Conservation (phyloP, 2,888 invertebrate genomes). For the Dione juno region DNA sequence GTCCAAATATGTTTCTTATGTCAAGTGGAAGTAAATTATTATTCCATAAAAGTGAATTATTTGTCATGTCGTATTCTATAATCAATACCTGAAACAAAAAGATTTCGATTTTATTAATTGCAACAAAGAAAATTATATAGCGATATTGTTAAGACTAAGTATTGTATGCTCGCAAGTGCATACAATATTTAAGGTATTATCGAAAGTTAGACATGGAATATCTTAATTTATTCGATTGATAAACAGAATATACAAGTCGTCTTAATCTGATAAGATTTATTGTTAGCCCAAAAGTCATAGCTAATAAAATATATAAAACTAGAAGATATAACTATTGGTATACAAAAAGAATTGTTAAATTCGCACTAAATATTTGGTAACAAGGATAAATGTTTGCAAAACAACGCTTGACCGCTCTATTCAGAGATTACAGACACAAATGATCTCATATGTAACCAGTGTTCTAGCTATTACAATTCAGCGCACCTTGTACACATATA, state of each 20-base stretch:
- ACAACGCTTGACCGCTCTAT: conserved; percentile 34
- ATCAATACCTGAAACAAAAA: conserved; percentile 12
- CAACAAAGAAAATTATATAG: too few species aligned
- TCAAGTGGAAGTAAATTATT: too few species aligned
- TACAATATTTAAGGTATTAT: background rate
- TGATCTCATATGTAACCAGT: conserved; percentile 34
- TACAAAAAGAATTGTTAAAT: conserved; percentile 29
- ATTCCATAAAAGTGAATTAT: background rate
- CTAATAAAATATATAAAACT: background rate
- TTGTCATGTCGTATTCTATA: background rate
- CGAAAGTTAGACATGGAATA: background rate
- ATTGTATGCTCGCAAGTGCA: too few species aligned
- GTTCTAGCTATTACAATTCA: conserved; percentile 32
- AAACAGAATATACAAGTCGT: background rate
- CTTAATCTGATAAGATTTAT: background rate
- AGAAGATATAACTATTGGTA: background rate
- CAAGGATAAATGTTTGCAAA: conserved; percentile 42
- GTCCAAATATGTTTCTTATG: background rate
- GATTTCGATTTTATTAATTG: too few species aligned
- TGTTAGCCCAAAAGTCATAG: background rate
- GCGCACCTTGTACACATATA: conserved; percentile 14
- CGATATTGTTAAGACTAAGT: too few species aligned
- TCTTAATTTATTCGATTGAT: background rate
- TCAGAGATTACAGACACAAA: conserved; percentile 32
- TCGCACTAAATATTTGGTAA: conserved; percentile 40